Evolutionary conservation across 2,888 invertebrate genomes (phyloP).

Genomic region (Oxytorus armatus): DNA sequence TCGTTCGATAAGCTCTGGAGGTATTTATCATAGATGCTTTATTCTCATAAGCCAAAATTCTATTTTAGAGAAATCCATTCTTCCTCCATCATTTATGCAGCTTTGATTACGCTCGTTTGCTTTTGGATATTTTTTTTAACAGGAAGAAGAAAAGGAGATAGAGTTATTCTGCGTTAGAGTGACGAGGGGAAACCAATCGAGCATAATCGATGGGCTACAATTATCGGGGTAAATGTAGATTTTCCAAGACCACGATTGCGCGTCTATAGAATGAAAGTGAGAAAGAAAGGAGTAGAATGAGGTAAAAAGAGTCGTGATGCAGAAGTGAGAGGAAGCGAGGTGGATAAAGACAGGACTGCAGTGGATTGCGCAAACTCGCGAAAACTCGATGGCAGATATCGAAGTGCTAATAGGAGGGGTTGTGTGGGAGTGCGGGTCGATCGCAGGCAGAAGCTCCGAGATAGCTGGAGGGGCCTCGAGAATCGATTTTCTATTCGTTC

Average conservation of each 20-base stretch:
- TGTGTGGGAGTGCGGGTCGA: conserved; percentile 38
- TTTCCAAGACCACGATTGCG: conserved; percentile 59
- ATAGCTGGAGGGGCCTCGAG: conserved; percentile 57
- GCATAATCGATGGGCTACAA: conserved; percentile 58
- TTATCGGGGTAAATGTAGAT: conserved; percentile 66
- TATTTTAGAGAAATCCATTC: too few species aligned
- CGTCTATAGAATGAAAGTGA: conserved; percentile 57
- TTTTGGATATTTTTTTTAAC: neutral
- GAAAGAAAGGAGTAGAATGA: conserved; percentile 36
- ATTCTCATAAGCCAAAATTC: neutral
- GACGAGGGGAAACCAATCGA: conserved; percentile 61
- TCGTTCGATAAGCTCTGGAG: neutral
- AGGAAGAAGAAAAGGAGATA: conserved; percentile 3
- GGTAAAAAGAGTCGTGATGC: conserved; percentile 7
- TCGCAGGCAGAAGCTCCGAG: conserved; percentile 54
- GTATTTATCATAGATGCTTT: neutral
- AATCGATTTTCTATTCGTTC: conserved; percentile 68
- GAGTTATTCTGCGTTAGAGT: conserved; percentile 43
- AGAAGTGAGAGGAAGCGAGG: conserved; percentile 19
- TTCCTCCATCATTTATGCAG: conserved; percentile 4
- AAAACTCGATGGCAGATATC: conserved; percentile 66
- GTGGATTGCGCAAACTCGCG: conserved; percentile 63
- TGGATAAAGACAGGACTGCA: conserved; percentile 19
- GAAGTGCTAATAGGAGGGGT: conserved; percentile 63
- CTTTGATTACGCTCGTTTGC: neutral